Evolutionary conservation across 2,888 invertebrate genomes (phyloP), one percentile per base, ranked within the genome.

Genomic region (Chymomyza procnemis): DNA sequence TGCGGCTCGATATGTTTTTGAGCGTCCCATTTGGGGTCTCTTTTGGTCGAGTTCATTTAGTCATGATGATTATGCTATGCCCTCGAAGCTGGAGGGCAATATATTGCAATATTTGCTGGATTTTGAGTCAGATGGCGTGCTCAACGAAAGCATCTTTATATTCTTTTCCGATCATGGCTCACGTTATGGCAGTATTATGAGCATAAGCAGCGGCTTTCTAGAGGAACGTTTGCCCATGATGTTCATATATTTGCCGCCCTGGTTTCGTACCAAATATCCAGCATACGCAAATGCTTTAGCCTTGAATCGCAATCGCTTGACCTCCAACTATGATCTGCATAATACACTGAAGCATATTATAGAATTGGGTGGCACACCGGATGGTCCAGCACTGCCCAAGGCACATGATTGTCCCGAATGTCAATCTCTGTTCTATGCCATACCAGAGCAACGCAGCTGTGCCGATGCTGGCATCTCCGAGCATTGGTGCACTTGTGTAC

Each of bases 121-220:
- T 52, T 88, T 95, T 22, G 90, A 92, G 4, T 90, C 91, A 16
- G 92, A 92, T 0, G 93, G 93, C 0, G 91, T 93, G 1, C 80
- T 94, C 14, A 92, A 93, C 46, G 93, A 93, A 60, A 93, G 94
- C 9, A 93, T 95, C 78, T 89, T 96, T 0, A 91, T 95, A 63
- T 94, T 95, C 76, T 90, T 96, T 66, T 95, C 95, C 78, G 95
- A 95, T 84, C 95, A 96, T 78, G 96, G 96, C 0, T 92, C 94
- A 79, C 92, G 96, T 3, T 95, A 93, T 88, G 96, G 96, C 0
- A 91, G 92, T n/a, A 92, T 94, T 50, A 92, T 95, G 14, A 90
- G 92, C 50, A 92, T 93, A 3, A 91, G 93, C 63, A 92, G 93
- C 54, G 95, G 95, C 0, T 95, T 94, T 92, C 93, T 95, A 76